Conservation (phyloP, 2,888 invertebrate species). For the Molorchus minor region DNA sequence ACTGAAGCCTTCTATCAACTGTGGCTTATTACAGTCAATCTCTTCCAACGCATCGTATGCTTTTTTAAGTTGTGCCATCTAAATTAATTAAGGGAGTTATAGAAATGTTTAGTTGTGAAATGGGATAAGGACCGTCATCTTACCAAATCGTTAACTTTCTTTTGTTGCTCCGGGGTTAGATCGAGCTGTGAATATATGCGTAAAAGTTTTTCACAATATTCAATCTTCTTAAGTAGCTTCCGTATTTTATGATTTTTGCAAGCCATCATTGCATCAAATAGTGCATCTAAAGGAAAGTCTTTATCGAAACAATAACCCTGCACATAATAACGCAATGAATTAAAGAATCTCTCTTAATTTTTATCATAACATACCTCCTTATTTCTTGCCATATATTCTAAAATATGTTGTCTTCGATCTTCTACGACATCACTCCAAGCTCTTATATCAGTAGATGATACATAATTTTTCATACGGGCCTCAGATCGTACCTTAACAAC, state of each 20-base stretch:
- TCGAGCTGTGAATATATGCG: slow-evolving; percentile 49
- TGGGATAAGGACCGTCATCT: too few relatives aligned
- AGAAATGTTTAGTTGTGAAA: too few relatives aligned
- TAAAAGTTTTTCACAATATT: slow-evolving; percentile 50
- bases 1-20: slow-evolving; percentile 2
- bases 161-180: slow-evolving; percentile 53
- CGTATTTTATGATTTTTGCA: slow-evolving; percentile 66
- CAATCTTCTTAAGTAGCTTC: slow-evolving; percentile 64
- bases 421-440: slow-evolving; percentile 69
- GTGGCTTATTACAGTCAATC: slow-evolving; percentile 10
- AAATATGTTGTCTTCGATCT: slow-evolving; percentile 67
- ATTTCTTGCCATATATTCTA: slow-evolving; percentile 57
- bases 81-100: slow-evolving; percentile 12
- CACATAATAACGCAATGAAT: slow-evolving; percentile 32
- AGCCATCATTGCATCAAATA: slow-evolving; percentile 56
- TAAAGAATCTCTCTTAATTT: background rate
- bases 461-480: slow-evolving; percentile 66
- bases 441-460: slow-evolving; percentile 67
- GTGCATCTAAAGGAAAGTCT: slow-evolving; percentile 57
- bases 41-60: slow-evolving; percentile 23
- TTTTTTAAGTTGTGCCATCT: slow-evolving; percentile 26
- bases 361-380: slow-evolving; percentile 33
- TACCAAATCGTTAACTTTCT: slow-evolving; percentile 48
- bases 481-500: slow-evolving; percentile 58
- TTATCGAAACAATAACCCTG: slow-evolving; percentile 54